Evolutionary conservation across 2,888 invertebrate species (phyloP), one percentile per base, ranked within the genome.

Genomic region (Pelosia muscerda): DNA sequence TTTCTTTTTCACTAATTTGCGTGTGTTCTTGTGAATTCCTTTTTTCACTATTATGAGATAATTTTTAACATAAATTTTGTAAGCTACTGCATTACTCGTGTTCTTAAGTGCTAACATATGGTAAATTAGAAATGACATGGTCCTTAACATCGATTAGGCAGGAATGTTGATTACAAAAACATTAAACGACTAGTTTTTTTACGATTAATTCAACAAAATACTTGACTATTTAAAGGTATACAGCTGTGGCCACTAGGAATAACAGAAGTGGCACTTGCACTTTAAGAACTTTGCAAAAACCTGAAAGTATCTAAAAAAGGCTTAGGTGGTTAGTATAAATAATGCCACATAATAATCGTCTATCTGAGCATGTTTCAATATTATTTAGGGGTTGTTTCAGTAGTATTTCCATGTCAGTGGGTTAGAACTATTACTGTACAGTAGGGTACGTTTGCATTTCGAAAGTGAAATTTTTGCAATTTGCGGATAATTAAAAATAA

Each of bases 21-120:
- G 87, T 86, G 86, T 87, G 88, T 88, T 86, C 87, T 76, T 54
- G 69, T 81, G 79, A 78, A 81, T 81, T 85, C 71, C 75, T 76
- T 81, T 85, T 84, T 80, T 79, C 53, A 25, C 64, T 70, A 22
- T 68, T 70, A 42, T 59, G 60, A 69, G 75, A 77, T 78, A 74
- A 82, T 77, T 75, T 84, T 79, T 73, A 74, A 83, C 81, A 82
- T 76, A 79, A 77, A 82, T 85, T 82, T 79, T 73, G 72, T 76
- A 76, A 67, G 87, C 90, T 90, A 90, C 90, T 81, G 87, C 77
- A 76, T 76, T 81, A 73, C 80, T 49, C 71, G n/a, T 34, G 15
- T 31, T 22, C 2, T 53, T 68, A 65, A 76, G 77, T 68, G 72
- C 69, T 63, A 71, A 71, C 80, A 76, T n/a, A 23, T 80, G 81